Evolutionary conservation across 2,888 invertebrate species (phyloP).

Genomic region (Andrena bicolor): DNA sequence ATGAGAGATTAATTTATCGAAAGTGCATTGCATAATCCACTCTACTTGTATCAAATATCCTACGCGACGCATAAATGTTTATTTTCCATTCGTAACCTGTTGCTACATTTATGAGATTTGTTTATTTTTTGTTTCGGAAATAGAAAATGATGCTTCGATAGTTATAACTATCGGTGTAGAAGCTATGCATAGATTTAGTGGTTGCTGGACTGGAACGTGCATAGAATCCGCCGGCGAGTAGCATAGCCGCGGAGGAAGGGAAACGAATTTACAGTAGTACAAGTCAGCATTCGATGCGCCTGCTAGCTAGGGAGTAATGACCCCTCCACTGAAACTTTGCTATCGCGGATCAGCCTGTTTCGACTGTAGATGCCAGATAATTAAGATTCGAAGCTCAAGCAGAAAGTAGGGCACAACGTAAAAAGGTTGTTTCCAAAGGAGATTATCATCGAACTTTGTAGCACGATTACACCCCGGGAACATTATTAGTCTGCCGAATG

Average conservation of each 20-base stretch:
- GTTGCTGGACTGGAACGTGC: not conserved
- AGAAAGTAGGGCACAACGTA: not conserved
- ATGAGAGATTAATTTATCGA: not conserved
- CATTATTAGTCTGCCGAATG: slow-evolving; percentile 27
- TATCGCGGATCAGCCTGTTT: slow-evolving; percentile 7
- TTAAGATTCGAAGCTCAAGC: not conserved
- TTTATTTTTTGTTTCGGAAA: not conserved
- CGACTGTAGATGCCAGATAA: not conserved
- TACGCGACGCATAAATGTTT: not conserved
- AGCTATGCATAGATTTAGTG: not conserved
- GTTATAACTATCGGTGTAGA: not conserved
- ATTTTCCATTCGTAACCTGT: slow-evolving; percentile 15
- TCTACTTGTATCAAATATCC: slow-evolving; percentile 10
- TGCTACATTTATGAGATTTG: not conserved
- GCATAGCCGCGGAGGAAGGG: slow-evolving; percentile 51
- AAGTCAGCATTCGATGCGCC: slow-evolving; percentile 51
- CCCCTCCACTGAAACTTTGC: slow-evolving; percentile 24
- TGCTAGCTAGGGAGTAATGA: slow-evolving; percentile 38
- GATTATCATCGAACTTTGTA: not conserved
- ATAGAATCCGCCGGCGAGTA: slow-evolving; percentile 23
- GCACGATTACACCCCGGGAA: not conserved
- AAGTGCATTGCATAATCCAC: not conserved
- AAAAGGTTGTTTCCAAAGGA: not conserved
- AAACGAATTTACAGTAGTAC: slow-evolving; percentile 57
- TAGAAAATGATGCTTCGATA: not conserved